phyloP scores from a whole-genome alignment of 2,797 vertebrate species.

The Gallinago stenura region DNA sequence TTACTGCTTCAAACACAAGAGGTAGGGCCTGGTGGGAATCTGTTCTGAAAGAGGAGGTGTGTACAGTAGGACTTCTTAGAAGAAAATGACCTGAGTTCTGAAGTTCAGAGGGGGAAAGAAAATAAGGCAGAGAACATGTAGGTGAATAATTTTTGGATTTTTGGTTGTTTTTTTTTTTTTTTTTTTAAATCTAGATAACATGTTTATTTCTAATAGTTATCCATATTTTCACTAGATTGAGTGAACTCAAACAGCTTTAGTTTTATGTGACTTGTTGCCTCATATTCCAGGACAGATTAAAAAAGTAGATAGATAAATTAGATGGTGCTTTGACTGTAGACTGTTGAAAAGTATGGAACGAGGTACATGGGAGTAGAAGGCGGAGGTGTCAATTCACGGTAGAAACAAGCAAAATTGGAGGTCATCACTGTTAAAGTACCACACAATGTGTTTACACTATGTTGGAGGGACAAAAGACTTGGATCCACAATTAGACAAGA shows the following conservation, averaged over 20 bases:
- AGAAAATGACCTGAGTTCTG: background rate
- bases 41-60: background rate
- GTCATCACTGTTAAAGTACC: background rate
- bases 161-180: background rate
- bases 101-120: background rate
- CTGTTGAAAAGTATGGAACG: background rate
- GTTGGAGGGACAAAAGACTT: background rate
- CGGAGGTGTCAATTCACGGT: accelerated
- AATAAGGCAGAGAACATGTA: background rate
- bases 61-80: background rate
- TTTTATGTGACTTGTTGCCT: background rate
- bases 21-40: background rate
- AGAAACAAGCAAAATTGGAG: background rate
- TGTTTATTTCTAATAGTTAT: background rate
- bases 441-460: background rate
- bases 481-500: background rate
- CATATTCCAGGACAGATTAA: background rate
- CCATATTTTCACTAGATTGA: background rate
- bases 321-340: background rate
- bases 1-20: background rate
- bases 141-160: background rate
- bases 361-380: background rate
- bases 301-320: background rate
- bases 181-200: background rate
- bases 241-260: background rate